Evolutionary conservation across 2,888 invertebrate genomes (phyloP), one percentile per base, ranked within the genome.

Genomic region (Pachydiplax longipennis): DNA sequence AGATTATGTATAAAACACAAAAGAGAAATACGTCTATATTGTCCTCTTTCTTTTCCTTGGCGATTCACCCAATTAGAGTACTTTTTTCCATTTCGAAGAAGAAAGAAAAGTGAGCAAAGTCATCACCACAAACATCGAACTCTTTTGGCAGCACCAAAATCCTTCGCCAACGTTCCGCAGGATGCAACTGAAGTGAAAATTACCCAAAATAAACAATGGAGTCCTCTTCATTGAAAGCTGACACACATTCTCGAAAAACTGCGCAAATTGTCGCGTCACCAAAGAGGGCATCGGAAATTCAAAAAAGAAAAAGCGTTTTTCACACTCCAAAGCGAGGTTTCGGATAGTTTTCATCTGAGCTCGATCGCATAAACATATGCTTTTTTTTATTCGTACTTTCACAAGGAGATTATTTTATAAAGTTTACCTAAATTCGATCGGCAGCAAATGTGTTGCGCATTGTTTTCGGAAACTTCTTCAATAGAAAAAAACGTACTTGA

Each of bases 181-280:
- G 25, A 73, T 25, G 25, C 2, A 73, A 25, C 13, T 31, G 73
- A 73, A 25, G 12, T 25, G 4, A 73, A 73, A n/a, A 31, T 73
- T 31, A 18, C 18, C 18, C 53, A 18, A 44, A 44, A 8, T 8
- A 65, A n/a, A 61, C 8, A 61, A 65, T 31, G 25, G 73, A 31
- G 31, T 73, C 61, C 53, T 37, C 22, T 1, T 61, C 10, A 12
- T 61, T 61, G 37, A 61, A 18, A 37, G 35, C 35, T 83, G 44
- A 44, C 44, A 83, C 58, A 58, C 65, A 83, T 83, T 53, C 83
- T 53, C 83, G 35, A 83, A 87, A 87, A 6, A 22, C 58, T 31
- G 87, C 87, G 58, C 22, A 22, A 37, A 40, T 83, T 58, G 83
- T 87, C 87, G 65, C 61, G 61, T 65, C 87, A 61, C 87, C 87